phyloP scores from a whole-genome alignment of 2,113 vertebrate species.

The Chitala chitala region DNA sequence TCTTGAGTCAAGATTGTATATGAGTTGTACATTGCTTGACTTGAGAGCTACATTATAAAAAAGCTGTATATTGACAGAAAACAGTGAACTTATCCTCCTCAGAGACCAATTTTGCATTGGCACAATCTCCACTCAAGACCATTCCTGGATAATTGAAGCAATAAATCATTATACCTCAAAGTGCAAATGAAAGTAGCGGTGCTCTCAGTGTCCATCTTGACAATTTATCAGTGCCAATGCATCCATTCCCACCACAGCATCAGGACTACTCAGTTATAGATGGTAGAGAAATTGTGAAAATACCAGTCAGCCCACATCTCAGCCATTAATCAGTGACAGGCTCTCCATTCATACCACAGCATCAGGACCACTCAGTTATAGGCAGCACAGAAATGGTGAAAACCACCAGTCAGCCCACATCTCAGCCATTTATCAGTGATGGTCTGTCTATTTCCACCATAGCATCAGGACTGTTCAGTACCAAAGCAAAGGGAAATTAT shows the following conservation, averaged over 20 bases:
- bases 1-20: not conserved
- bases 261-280: not conserved
- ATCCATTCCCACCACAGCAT: not conserved
- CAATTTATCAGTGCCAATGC: not conserved
- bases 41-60: not conserved
- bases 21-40: not conserved
- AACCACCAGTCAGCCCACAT: no score
- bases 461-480: no score
- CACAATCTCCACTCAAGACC: not conserved
- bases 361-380: no score
- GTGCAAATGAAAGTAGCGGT: constrained; percentile 30
- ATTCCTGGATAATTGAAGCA: constrained; percentile 41
- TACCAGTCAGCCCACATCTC: not conserved
- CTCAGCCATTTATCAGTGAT: no score
- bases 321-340: no score
- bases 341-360: no score
- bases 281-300: not conserved
- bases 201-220: constrained; percentile 30
- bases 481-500: no score
- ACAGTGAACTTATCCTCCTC: constrained; percentile 12
- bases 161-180: constrained; percentile 41
- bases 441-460: no score
- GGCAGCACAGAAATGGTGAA: no score
- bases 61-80: not conserved
- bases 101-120: not conserved